phyloP scores from a whole-genome alignment of 2,888 invertebrate genomes.

The Eueremaeus valkanovi region DNA sequence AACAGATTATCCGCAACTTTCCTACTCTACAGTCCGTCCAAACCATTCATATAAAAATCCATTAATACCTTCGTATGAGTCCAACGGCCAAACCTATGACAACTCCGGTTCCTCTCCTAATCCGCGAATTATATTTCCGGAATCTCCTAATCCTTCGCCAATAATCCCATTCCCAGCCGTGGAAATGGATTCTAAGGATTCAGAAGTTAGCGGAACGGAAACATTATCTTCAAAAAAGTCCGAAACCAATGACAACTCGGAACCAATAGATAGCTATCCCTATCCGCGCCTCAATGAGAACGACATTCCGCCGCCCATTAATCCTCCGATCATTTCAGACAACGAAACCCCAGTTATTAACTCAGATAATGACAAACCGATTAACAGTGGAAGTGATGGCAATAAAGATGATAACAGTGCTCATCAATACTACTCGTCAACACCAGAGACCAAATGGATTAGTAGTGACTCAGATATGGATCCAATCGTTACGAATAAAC shows the following conservation, averaged over 20 bases:
- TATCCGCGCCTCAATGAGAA: slow-evolving; percentile 27
- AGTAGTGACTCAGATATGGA: neutral
- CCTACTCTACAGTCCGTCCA: neutral
- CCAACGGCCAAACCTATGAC: neutral
- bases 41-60: neutral
- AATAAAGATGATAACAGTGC: neutral
- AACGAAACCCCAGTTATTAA: slow-evolving; percentile 30
- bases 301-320: slow-evolving; percentile 24
- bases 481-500: neutral
- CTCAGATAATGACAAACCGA: neutral
- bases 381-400: neutral
- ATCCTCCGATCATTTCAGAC: slow-evolving; percentile 27
- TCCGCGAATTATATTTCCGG: slow-evolving; percentile 29
- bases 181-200: neutral
- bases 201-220: slow-evolving; percentile 11
- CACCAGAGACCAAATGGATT: slow-evolving; percentile 14
- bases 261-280: neutral
- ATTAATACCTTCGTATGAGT: slow-evolving; percentile 7
- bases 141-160: slow-evolving; percentile 22
- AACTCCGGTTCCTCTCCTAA: slow-evolving; percentile 22
- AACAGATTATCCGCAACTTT: slow-evolving; percentile 14
- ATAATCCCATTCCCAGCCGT: neutral
- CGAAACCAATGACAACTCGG: neutral
- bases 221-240: neutral
- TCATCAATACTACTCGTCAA: slow-evolving; percentile 27